phyloP scores from a whole-genome alignment of 2,888 invertebrate species.

The Octodonta nipae region DNA sequence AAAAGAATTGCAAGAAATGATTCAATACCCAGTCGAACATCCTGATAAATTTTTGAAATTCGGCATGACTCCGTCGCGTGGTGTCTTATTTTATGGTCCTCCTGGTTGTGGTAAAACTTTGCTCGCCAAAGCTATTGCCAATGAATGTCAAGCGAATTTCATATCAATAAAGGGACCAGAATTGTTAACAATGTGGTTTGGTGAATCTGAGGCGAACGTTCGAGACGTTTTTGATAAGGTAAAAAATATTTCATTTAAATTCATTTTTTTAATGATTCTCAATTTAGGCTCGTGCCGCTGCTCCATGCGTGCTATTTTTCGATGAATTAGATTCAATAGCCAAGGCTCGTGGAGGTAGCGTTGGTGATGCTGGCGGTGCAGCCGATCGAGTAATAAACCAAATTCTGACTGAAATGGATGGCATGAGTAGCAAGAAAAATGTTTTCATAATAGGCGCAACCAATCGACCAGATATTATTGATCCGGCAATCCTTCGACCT shows the following conservation, averaged over 20 bases:
- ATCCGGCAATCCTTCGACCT: conserved; percentile 95
- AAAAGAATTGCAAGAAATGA: conserved; percentile 92
- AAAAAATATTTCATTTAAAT: too few relatives aligned
- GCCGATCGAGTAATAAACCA: conserved; percentile 99
- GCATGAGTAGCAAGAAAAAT: conserved; percentile 99
- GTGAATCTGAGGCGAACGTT: conserved; percentile 98
- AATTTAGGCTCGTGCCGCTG: conserved; percentile 96
- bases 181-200: conserved; percentile 99
- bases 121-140: conserved; percentile 93
- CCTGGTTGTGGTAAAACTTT: conserved; percentile 95
- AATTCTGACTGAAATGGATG: conserved; percentile 99
- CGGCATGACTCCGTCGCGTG: conserved; percentile 98
- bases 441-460: conserved; percentile 98
- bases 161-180: conserved; percentile 98
- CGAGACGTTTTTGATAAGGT: conserved; percentile 99
- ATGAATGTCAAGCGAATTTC: conserved; percentile 99
- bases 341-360: conserved; percentile 92
- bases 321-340: conserved; percentile 99
- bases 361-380: conserved; percentile 95
- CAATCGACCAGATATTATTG: conserved; percentile 92
- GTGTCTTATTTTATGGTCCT: conserved; percentile 96
- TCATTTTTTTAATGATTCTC: too few relatives aligned
- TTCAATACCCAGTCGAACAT: conserved; percentile 97
- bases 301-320: conserved; percentile 98
- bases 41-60: conserved; percentile 99